Evolutionary conservation across 2,888 invertebrate species (phyloP).

Genomic region (Gerosis bhagava): DNA sequence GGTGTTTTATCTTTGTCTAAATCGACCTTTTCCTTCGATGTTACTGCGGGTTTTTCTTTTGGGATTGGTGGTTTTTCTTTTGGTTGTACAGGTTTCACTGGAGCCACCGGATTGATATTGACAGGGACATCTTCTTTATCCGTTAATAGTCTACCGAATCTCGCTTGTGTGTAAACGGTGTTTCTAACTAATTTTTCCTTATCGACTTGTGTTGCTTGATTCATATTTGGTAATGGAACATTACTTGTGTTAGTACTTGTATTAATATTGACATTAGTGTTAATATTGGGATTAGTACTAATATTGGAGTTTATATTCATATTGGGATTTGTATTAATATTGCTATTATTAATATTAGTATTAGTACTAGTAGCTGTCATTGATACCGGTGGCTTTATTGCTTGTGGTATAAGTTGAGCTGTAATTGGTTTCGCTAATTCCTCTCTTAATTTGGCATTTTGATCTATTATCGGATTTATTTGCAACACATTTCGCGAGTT

Average conservation of each 20-base stretch:
- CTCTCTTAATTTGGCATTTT: slow-evolving; percentile 33
- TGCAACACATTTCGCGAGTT: slow-evolving; percentile 35
- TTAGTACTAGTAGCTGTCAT: too few relatives aligned
- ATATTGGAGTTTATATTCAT: slow-evolving; percentile 1
- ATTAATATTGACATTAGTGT: too few relatives aligned
- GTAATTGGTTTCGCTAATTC: slow-evolving; percentile 32
- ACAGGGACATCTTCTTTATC: slow-evolving; percentile 44
- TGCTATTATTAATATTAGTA: background rate
- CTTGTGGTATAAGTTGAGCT: slow-evolving; percentile 7
- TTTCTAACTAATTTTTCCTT: slow-evolving; percentile 64
- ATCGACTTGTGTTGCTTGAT: slow-evolving; percentile 36
- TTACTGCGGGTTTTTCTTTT: too few relatives aligned
- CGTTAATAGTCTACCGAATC: slow-evolving; percentile 53
- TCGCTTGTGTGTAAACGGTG: slow-evolving; percentile 68
- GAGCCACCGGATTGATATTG: slow-evolving; percentile 21
- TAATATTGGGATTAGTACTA: too few relatives aligned
- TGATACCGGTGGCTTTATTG: slow-evolving; percentile 7
- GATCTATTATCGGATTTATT: slow-evolving; percentile 31
- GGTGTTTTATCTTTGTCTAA: too few relatives aligned
- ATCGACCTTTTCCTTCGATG: too few relatives aligned
- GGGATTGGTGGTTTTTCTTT: slow-evolving; percentile 25
- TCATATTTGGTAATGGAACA: slow-evolving; percentile 5
- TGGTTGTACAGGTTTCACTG: slow-evolving; percentile 17
- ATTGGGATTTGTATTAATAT: too few relatives aligned
- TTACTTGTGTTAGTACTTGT: slow-evolving; percentile 4